Base-by-base conservation (phyloP, 2,888 invertebrate species). In the Aromia moschata region DNA sequence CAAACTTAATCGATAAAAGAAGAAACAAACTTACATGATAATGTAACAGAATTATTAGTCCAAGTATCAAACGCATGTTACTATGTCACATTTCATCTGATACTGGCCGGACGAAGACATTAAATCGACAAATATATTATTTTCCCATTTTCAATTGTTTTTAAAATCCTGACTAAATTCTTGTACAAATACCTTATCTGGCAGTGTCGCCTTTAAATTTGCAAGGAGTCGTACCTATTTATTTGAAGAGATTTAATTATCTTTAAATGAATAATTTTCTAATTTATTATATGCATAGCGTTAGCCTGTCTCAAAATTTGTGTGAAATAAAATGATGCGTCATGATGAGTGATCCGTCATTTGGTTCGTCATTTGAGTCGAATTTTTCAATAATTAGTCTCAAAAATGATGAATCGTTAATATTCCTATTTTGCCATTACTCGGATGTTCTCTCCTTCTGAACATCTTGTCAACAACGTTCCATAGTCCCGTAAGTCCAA, bases 11-110 rank as follows among this genome's bases (percentile, higher is more conserved):
- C n/a, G n/a, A n/a, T n/a, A n/a, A n/a, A n/a, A n/a, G n/a, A n/a
- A n/a, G n/a, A n/a, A n/a, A n/a, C n/a, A n/a, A 49, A 49, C 49
- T 49, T 49, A 49, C 49, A 15, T 17, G 18, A 14, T 37, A 11
- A 20, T 14, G 20, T 37, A 49, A 38, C 18, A 38, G 20, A 18
- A 37, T 18, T 37, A 49, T 38, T 20, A 49, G 18, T 37, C 49
- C 49, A 20, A 49, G 37, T 49, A 49, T 49, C 49, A 49, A 49
- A 49, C 37, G 49, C 49, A 49, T 49, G 49, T 37, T 38, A 36
- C 20, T 49, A 11, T 16, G 14, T 49, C 38, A 49, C 49, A 49
- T 49, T 25, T 49, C 49, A 49, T 37, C 38, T 49, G 49, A 37
- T 49, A 49, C 49, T 49, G 49, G 37, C 14, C 37, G 20, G 14